Percentiles rank a stretch among this genome's conserved stretches.
These are phyloP conservation scores for Pandemis corylana DNA, from an alignment of 2,888 invertebrate genomes.

Conservation along the genomic window DNA sequence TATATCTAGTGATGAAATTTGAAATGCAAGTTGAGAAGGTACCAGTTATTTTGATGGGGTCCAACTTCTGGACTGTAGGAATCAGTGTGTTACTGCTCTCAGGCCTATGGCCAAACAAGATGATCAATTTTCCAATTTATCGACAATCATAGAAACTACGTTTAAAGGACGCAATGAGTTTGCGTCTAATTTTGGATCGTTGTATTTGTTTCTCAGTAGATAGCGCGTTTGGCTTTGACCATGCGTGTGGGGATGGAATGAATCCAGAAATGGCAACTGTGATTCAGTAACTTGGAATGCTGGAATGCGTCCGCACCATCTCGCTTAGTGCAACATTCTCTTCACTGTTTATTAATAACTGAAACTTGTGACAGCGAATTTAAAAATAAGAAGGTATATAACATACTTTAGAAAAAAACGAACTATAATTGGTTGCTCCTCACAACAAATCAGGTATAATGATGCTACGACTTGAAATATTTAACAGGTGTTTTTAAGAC, in stretches of 20 bases:
- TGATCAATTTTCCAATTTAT: too few species aligned
- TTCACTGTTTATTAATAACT: background rate
- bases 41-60: too few species aligned
- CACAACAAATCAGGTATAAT: background rate
- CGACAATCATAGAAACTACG: too few species aligned
- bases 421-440: background rate
- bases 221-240: slow-evolving; percentile 24
- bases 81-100: too few species aligned
- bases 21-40: too few species aligned
- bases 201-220: background rate
- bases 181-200: background rate
- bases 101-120: too few species aligned
- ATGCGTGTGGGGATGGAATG: slow-evolving; percentile 40
- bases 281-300: slow-evolving; percentile 53
- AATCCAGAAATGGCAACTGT: slow-evolving; percentile 56
- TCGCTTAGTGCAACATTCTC: slow-evolving; percentile 42
- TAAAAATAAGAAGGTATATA: background rate
- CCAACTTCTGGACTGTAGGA: too few species aligned
- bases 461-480: background rate
- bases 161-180: too few species aligned
- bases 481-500: background rate
- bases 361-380: background rate
- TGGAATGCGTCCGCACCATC: slow-evolving; percentile 56
- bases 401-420: too few species aligned
- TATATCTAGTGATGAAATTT: background rate